Base-by-base conservation (phyloP, 2,113 vertebrate species). In the Heloderma charlesbogerti region DNA sequence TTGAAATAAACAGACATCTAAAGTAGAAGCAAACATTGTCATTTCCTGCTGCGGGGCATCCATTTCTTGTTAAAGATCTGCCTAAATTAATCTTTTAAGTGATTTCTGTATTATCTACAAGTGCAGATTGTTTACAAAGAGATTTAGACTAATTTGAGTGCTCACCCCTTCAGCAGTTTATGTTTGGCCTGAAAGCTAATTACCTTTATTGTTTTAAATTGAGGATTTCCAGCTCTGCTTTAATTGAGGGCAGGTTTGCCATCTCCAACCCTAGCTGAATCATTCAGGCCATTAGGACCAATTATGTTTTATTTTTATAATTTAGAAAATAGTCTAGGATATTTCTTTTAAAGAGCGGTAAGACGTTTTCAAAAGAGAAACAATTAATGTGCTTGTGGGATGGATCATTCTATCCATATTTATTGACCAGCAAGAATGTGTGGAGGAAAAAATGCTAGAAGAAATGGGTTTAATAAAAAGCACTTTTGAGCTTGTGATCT, bases 51-150 rank as follows among this genome's bases (percentile, higher is more conserved):
- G 77, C 31, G 20, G 79, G 90, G 29, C 43, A 85, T 78, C 54
- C 90, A 31, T 94, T 91, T 94, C 81, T 91, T 29, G 94, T 90
- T 94, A 51, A 88, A 95, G 88, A 93, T 63, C 83, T 88, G 90
- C n/a, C 71, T 91, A 34, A 29, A 31, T 95, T 97, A 96, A 96
- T 97, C 92, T 95, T 94, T 96, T 94, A 93, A 96, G 92, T 95
- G 96, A 92, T 94, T 88, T 91, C 94, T 91, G 86, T 93, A 91
- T 87, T 93, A 92, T 80, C 94, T 88, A 84, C 88, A 94, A 95
- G 89, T 90, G 79, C 89, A 91, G 94, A 95, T 96, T 96, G 94
- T 91, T 86, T 92, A 95, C 94, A 92, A 96, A 93, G 96, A 88
- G 96, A 96, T 96, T 96, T 84, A 95, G 96, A 94, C 95, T 94